Base-by-base conservation (phyloP, 2,113 vertebrate species). In the Dasyurus viverrinus region DNA sequence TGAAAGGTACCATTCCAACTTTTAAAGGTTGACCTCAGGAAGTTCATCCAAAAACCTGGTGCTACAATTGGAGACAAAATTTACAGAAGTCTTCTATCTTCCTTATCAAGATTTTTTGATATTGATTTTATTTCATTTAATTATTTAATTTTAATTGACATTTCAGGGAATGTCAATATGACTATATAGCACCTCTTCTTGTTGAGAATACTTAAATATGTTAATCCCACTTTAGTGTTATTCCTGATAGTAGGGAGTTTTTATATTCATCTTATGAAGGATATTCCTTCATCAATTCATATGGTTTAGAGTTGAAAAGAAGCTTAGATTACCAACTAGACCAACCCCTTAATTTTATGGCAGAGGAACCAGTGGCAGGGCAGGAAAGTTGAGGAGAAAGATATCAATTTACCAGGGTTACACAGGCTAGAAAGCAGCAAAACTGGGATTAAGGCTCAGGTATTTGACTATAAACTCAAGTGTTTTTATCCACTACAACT, bases 61-160 rank as follows among this genome's bases (percentile, higher is more conserved):
- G 52, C 54, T 96, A 93, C 76, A 57, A 5, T 89, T 60, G 90
- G 47, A 93, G 53, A 93, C 47, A 54, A 96, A 93, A 89, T 47
- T 94, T 42, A 47, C 1, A 54, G 22, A 91, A 53, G 91, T 53
- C 93, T 92, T 96, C 93, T 25, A 89, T 76, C 36, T 9, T 90
- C 57, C 76, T 57, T 92, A 92, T 89, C 48, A 96, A 48, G 24
- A 50, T 95, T 94, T 89, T 91, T 48, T 53, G 27, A 92, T 68
- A 93, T 9, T 52, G 50, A 52, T 52, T 52, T 52, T 52, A 52
- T 52, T 52, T 52, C 10, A 52, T 52, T 52, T 52, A 52, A 52
- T 52, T 52, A 10, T 52, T 52, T 52, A 10, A 52, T 52, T 10
- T 52, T 10, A 10, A n/a, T 55, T 90, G 68, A 93, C 9, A 94